phyloP scores from a whole-genome alignment of 1,140 invertebrate genomes.

The Alviniconcha marisindica region DNA sequence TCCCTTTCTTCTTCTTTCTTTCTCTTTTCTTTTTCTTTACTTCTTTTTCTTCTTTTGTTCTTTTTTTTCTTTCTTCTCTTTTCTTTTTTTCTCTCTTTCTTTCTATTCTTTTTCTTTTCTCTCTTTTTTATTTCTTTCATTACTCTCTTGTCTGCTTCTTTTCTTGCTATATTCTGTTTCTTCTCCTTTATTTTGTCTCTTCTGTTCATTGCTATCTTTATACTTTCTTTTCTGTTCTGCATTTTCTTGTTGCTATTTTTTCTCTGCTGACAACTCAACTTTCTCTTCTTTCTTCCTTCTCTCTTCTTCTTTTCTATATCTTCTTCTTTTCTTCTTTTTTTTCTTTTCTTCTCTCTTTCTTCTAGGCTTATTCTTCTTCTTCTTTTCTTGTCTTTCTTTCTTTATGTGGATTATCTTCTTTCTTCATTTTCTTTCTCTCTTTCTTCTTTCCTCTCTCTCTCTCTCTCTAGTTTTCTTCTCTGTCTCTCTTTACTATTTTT shows the following conservation, averaged over 20 bases:
- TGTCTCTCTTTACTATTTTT: neutral
- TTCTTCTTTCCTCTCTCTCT: no score
- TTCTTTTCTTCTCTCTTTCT: neutral
- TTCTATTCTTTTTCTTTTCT: neutral
- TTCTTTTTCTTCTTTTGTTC: neutral
- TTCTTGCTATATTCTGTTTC: neutral
- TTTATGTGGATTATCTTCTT: no score
- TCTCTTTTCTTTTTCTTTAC: neutral
- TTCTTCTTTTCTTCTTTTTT: neutral
- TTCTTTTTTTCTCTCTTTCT: neutral
- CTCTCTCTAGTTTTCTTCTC: no score
- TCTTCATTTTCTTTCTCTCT: no score
- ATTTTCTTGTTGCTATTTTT: neutral
- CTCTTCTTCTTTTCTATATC: neutral
- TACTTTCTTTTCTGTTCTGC: neutral
- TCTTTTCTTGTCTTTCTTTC: no score
- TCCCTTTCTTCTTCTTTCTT: conserved; percentile 2
- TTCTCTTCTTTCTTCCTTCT: neutral
- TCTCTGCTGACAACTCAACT: no score
- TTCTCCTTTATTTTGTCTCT: no score
- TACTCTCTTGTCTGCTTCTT: neutral
- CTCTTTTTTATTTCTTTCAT: neutral
- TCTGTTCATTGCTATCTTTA: neutral
- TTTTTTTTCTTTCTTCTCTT: neutral
- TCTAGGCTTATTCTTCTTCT: neutral